Base-by-base conservation (phyloP, 2,797 vertebrate species). In the Florisuga fusca region DNA sequence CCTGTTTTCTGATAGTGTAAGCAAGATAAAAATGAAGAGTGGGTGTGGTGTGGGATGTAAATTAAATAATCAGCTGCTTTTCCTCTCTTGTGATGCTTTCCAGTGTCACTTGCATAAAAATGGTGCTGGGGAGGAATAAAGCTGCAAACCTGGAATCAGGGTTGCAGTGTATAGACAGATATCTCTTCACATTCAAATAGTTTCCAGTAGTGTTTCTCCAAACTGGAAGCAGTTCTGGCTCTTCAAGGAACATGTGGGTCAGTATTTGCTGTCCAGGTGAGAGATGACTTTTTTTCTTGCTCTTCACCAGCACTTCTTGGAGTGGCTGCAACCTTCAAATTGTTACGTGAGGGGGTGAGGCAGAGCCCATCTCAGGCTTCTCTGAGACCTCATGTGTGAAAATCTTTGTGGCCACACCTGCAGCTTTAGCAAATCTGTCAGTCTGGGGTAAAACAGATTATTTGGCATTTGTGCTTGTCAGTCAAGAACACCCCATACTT, bases 191-290 rank as follows among this genome's bases (percentile, higher is more conserved):
- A 3, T 17, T 17, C 9, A 26, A n/a, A 3, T 5, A 54, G 6
- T 5, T n/a, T 12, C 46, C 29, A 8, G 71, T 7, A 58, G 13
- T 16, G 1, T 19, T 69, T 54, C 33, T 58, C 1, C 21, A n/a
- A 20, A 7, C 25, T 64, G 33, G 15, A 63, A 26, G 34, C 4
- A 7, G 0, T 36, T 26, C 4, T 7, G 41, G 43, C 34, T 25
- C 2, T 3, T 29, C 17, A 22, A 8, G 68, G 71, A 6, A 14
- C 10, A 1, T 1, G 0, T 1, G 5, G 34, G 27, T 5, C 4
- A 4, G 45, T 29, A 10, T 46, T 58, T 81, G 48, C 17, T 50
- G 61, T 23, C n/a, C 16, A 25, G 51, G 41, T 59, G 53, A 10
- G 15, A 1, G 4, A 0, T 23, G 41, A 17, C 1, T 9, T 25